Base-by-base conservation (phyloP, 2,797 vertebrate genomes). In the Silurus lanzhouensis region DNA sequence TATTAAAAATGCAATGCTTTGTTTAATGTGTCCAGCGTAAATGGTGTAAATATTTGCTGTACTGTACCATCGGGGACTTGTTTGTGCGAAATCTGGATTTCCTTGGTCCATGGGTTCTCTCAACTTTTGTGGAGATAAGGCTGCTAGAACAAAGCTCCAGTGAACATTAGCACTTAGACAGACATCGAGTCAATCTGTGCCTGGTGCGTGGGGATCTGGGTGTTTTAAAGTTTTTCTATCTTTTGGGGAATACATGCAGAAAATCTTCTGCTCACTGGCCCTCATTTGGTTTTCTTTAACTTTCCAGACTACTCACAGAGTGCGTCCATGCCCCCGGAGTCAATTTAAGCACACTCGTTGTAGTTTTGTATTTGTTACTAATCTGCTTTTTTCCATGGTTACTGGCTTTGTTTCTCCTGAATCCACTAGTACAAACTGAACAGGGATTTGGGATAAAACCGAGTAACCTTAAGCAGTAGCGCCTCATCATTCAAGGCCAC, bases 61-160 rank as follows among this genome's bases (percentile, higher is more conserved):
- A 84, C 27, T 77, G 17, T 64, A 67, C 71, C 80, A 6, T 71
- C 46, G 22, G 75, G 80, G 81, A 70, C 76, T 85, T 46, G 63
- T 84, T 86, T 88, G 68, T 64, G 48, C 17, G 58, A 74, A 82
- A 86, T 72, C 71, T 46, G 81, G 68, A 86, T 83, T 84, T 85
- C n/a, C 55, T 58, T 66, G 67, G 81, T 86, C 76, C 68, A 57
- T 77, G 82, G 31, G 71, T 31, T 52, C 27, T 74, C 83, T 44
- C 58, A 78, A 75, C 31, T 81, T 58, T 57, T 81, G 63, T 58
- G 58, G 66, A 74, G 77, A 78, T 81, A 76, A 86, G 84, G 88
- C 85, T 64, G 79, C 85, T 84, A 82, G 88, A 89, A 89, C 85
- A 89, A 88, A 88, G 88, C 84, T 87, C 27, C 70, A n/a, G 63